Conservation (phyloP, 2,113 vertebrate genomes). For the Corythornis cristatus region DNA sequence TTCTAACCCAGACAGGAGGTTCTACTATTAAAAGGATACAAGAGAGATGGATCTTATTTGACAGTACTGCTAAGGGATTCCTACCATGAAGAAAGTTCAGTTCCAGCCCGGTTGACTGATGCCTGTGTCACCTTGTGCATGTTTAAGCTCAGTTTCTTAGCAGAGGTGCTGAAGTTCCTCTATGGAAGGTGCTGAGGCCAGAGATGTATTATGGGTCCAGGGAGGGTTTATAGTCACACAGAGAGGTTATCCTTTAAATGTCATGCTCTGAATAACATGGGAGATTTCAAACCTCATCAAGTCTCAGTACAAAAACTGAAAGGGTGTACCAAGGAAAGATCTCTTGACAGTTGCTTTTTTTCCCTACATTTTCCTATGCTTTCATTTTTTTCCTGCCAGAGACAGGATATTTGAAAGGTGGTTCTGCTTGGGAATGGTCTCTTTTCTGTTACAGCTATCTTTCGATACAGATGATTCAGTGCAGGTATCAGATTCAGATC, state of each 20-base stretch:
- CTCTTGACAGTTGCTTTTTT: constrained; percentile 32
- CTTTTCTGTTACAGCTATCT: constrained; percentile 42
- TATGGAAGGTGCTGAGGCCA: background rate
- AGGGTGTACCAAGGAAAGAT: constrained; percentile 27
- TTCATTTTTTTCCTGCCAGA: constrained; percentile 41
- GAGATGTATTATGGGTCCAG: background rate
- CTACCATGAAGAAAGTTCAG: constrained; percentile 10
- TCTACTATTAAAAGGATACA: background rate
- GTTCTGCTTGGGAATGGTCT: constrained; percentile 40
- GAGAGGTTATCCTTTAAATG: constrained; percentile 39
- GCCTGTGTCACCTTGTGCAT: background rate
- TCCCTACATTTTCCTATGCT: background rate
- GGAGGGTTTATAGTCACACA: background rate
- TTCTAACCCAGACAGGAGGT: background rate
- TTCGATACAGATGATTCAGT: constrained; percentile 54
- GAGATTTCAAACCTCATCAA: constrained; percentile 21
- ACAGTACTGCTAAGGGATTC: constrained; percentile 8
- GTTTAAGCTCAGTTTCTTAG: constrained; percentile 18
- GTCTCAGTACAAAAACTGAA: constrained; percentile 32
- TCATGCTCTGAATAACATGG: background rate
- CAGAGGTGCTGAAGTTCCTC: background rate
- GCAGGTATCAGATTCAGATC: constrained; percentile 48
- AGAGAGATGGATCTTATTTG: constrained; percentile 1
- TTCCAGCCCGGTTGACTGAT: background rate
- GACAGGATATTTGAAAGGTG: constrained; percentile 52